Percentiles rank a stretch among this genome's conserved stretches.
Conservation (phyloP, 2,113 vertebrate genomes). For the Ia io region DNA sequence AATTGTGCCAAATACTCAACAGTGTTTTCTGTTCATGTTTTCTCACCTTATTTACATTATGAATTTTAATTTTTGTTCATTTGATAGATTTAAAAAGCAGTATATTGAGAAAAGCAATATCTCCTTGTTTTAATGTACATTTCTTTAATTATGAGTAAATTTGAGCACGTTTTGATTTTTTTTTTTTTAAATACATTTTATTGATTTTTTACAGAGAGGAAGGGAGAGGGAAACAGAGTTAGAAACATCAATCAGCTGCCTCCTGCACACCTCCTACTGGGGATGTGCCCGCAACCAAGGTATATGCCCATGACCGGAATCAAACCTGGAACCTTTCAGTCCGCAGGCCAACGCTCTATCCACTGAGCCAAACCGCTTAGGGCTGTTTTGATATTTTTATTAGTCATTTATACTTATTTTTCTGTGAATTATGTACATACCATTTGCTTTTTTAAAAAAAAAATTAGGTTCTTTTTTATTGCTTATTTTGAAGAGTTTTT, state of each 20-base stretch:
- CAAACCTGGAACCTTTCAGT: no score
- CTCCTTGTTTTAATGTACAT: not conserved
- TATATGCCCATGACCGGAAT: no score
- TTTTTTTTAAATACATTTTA: no score
- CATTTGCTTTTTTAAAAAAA: not conserved
- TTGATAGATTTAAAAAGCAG: constrained; percentile 28
- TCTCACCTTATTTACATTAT: not conserved
- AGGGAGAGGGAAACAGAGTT: no score
- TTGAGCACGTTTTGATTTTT: not conserved
- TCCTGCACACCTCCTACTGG: no score
- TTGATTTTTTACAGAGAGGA: no score
- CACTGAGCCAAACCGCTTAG: no score
- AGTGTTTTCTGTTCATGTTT: not conserved
- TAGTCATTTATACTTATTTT: constrained; percentile 30
- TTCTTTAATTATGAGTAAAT: not conserved
- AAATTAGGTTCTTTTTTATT: not conserved
- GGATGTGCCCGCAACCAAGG: no score
- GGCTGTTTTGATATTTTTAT: constrained; percentile 34
- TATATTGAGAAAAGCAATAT: not conserved
- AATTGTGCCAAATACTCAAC: not conserved
- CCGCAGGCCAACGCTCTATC: no score
- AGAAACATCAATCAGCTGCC: no score
- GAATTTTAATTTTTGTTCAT: not conserved
- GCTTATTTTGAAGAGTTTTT: not conserved
- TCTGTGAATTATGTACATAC: not conserved